A percentile compares a stretch with the other conserved stretches of the same genome.
Conservation (phyloP, 2,797 vertebrate species). For the Muscicapa comitata region DNA sequence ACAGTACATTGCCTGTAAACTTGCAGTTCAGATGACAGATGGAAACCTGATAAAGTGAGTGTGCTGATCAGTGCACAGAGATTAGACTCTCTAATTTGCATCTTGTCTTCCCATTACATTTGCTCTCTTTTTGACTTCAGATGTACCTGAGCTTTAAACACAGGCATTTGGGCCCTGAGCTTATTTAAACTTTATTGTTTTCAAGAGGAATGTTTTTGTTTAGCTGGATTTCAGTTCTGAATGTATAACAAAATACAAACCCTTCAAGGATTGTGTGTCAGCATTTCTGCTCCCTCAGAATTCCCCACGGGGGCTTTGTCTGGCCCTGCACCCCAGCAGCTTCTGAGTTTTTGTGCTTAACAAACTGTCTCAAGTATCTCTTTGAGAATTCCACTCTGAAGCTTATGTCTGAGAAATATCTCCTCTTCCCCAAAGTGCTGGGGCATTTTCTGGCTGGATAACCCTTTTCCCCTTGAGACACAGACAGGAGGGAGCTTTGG, state of each 20-base stretch:
- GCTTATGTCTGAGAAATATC: not conserved
- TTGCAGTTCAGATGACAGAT: slow-evolving; percentile 63
- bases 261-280: not conserved
- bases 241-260: not conserved
- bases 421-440: not conserved
- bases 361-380: not conserved
- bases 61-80: slow-evolving; percentile 8
- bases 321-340: not conserved
- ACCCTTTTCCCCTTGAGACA: not conserved
- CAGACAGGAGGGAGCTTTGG: not conserved
- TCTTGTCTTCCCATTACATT: not conserved
- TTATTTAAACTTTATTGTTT: not conserved
- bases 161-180: not conserved
- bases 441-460: not conserved
- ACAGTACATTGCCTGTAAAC: slow-evolving; percentile 57
- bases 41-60: slow-evolving; percentile 49
- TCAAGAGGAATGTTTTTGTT: not conserved
- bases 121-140: not conserved
- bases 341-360: not conserved
- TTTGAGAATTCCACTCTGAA: not conserved
- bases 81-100: slow-evolving; percentile 47
- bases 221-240: not conserved
- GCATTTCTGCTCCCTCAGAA: not conserved
- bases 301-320: not conserved
- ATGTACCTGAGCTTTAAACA: not conserved